Conservation (phyloP, 2,888 invertebrate species). For the Agrotis puta region DNA sequence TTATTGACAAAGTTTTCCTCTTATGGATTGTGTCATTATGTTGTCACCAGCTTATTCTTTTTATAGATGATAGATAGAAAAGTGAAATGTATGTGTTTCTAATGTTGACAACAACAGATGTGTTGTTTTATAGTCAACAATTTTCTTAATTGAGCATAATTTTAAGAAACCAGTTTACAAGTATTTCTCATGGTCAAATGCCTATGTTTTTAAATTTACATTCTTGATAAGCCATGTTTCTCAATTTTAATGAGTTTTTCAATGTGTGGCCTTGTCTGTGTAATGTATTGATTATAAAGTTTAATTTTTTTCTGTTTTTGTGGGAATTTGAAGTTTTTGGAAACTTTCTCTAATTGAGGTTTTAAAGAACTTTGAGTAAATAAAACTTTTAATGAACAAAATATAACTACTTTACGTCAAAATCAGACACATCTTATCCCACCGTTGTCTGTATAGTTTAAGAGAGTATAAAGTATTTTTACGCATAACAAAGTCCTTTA, state of each 20-base stretch:
- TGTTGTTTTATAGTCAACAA: not conserved
- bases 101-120: not conserved
- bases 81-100: not conserved
- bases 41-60: conserved; percentile 10
- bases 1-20: conserved; percentile 19
- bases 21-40: not conserved
- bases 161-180: conserved; percentile 3
- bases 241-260: conserved; percentile 19
- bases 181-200: conserved; percentile 41
- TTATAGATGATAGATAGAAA: not conserved
- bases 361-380: too few species aligned
- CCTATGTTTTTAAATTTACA: conserved; percentile 36
- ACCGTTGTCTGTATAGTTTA: too few species aligned
- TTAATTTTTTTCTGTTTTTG: not conserved
- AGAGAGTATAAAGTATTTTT: too few species aligned
- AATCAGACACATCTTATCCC: too few species aligned
- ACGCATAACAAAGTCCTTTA: too few species aligned
- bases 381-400: too few species aligned
- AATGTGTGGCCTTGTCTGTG: conserved; percentile 25
- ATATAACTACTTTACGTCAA: too few species aligned
- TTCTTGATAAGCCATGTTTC: conserved; percentile 16
- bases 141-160: conserved; percentile 2
- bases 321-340: too few species aligned
- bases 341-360: too few species aligned
- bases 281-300: not conserved